Percentiles rank a stretch among this genome's conserved stretches.
phyloP scores from a whole-genome alignment of 2,113 vertebrate species.

The Ascaphus truei region DNA sequence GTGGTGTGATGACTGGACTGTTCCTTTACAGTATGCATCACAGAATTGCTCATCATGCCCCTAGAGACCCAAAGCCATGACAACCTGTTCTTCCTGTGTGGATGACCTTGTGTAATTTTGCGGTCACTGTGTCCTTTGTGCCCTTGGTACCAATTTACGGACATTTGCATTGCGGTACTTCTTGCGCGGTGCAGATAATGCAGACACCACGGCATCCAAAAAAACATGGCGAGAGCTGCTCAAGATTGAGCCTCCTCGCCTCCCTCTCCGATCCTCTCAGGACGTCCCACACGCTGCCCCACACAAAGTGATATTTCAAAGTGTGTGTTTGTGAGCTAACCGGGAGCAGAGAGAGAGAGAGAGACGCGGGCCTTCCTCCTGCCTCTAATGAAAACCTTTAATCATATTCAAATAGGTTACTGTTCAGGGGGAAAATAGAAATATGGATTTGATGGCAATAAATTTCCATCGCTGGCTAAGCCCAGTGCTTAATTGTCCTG shows the following conservation, averaged over 20 bases:
- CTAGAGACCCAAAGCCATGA: too few species aligned
- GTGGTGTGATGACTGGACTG: too few species aligned
- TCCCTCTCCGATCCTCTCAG: neutral
- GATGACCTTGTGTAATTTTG: too few species aligned
- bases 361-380: constrained; percentile 69
- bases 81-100: too few species aligned
- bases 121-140: too few species aligned
- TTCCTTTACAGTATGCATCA: too few species aligned
- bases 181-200: too few species aligned
- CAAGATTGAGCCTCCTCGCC: neutral
- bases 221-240: too few species aligned
- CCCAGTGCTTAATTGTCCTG: constrained; percentile 99
- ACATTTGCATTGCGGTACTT: too few species aligned
- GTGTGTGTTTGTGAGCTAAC: constrained; percentile 73
- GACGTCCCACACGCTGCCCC: constrained; percentile 9
- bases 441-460: constrained; percentile 99
- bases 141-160: too few species aligned
- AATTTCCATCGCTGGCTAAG: constrained; percentile 99
- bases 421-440: constrained; percentile 99
- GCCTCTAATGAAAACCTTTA: constrained; percentile 89
- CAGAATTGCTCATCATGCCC: too few species aligned
- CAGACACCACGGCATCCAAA: too few species aligned
- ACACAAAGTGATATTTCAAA: constrained; percentile 33
- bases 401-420: constrained; percentile 99
- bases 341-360: constrained; percentile 63